Evolutionary conservation across 2,888 invertebrate species (phyloP).

Genomic region (Apoda limacodes): DNA sequence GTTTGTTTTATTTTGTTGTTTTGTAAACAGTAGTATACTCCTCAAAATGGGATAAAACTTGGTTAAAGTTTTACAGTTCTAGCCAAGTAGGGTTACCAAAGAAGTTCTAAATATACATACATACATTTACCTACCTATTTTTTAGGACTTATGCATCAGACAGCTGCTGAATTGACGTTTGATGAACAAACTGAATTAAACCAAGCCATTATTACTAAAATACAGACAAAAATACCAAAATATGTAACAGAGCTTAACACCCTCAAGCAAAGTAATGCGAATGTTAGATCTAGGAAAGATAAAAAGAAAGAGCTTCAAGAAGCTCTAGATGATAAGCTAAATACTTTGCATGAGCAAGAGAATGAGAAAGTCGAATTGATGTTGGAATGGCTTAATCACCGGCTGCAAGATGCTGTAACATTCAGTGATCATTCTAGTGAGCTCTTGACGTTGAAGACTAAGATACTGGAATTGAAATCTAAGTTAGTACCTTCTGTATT

Average conservation of each 20-base stretch:
- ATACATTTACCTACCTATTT: constrained; percentile 17
- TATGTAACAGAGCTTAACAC: constrained; percentile 38
- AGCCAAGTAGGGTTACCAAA: neutral
- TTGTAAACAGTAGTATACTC: too few relatives aligned
- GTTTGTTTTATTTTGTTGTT: too few relatives aligned
- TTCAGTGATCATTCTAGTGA: constrained; percentile 45
- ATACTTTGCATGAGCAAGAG: constrained; percentile 45
- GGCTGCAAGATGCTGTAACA: constrained; percentile 36
- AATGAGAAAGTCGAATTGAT: constrained; percentile 51
- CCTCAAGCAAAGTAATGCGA: constrained; percentile 24
- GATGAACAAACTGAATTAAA: constrained; percentile 57
- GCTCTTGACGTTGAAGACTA: constrained; percentile 43
- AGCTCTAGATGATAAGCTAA: constrained; percentile 43
- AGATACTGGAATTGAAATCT: constrained; percentile 53
- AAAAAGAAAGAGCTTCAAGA: constrained; percentile 40
- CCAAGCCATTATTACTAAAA: constrained; percentile 44
- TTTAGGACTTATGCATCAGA: constrained; percentile 49
- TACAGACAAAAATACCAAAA: constrained; percentile 42
- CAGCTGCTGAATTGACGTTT: constrained; percentile 43
- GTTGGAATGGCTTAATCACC: constrained; percentile 58
- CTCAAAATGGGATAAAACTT: neutral
- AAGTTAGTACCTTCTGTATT: constrained; percentile 39
- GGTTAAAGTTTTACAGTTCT: neutral
- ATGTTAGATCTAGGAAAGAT: constrained; percentile 28
- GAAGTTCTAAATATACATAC: too few relatives aligned